Conservation (phyloP, 2,113 vertebrate genomes). For the Dolichallabes microphthalmus region DNA sequence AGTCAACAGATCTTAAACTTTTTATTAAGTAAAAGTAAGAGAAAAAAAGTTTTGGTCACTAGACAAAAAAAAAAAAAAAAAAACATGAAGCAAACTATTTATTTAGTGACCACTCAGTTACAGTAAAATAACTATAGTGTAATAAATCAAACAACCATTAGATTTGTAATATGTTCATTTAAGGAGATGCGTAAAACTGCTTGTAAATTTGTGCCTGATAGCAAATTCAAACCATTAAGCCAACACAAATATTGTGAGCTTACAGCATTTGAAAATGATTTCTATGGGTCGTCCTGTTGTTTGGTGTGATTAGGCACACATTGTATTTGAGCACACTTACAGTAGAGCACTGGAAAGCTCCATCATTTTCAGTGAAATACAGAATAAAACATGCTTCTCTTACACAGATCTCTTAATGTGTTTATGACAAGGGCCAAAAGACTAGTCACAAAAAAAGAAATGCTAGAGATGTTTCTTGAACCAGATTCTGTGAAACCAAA, state of each 20-base stretch:
- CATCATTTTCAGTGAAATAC: slow-evolving; percentile 38
- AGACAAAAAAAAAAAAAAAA: slow-evolving; percentile 8
- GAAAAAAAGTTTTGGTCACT: neutral
- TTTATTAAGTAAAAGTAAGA: neutral
- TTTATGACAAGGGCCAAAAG: slow-evolving; percentile 50
- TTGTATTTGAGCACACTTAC: slow-evolving; percentile 22
- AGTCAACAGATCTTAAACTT: neutral
- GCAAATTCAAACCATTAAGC: slow-evolving; percentile 22
- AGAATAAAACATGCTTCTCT: slow-evolving; percentile 42
- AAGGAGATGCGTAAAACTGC: neutral
- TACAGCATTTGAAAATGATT: slow-evolving; percentile 17
- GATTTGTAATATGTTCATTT: neutral
- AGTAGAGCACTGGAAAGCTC: slow-evolving; percentile 15
- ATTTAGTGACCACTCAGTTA: neutral
- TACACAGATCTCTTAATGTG: slow-evolving; percentile 37
- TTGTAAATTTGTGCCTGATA: slow-evolving; percentile 15
- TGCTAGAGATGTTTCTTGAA: slow-evolving; percentile 51
- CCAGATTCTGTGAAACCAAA: slow-evolving; percentile 46
- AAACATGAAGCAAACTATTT: neutral
- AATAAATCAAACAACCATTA: neutral
- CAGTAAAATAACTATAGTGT: neutral
- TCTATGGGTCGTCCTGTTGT: slow-evolving; percentile 32
- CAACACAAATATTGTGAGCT: slow-evolving; percentile 22
- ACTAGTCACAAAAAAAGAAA: slow-evolving; percentile 40
- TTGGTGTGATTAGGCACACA: slow-evolving; percentile 35